Percentiles rank a stretch among this genome's conserved stretches.
These are phyloP conservation scores for Torymus aiolomorphi DNA, from an alignment of 2,888 invertebrate genomes.

Conservation along the genomic window DNA sequence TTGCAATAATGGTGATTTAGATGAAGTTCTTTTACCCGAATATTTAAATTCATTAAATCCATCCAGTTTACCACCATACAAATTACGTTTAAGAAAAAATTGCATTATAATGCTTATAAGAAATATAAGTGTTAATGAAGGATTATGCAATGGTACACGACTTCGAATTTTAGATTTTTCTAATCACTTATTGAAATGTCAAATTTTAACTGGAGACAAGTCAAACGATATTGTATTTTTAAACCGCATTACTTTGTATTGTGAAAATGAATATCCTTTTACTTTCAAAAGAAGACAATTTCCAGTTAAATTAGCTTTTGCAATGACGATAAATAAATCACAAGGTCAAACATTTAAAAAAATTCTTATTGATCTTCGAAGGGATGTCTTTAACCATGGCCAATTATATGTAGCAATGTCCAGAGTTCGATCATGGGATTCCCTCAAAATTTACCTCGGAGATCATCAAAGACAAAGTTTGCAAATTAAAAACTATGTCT, in stretches of 20 bases:
- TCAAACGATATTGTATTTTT: constrained; percentile 48
- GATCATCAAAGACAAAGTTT: constrained; percentile 29
- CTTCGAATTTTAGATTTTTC: constrained; percentile 20
- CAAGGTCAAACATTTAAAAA: constrained; percentile 57
- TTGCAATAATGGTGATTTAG: constrained; percentile 42
- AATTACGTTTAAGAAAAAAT: no score
- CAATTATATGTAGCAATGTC: no score
- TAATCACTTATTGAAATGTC: constrained; percentile 53
- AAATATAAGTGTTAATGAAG: no score
- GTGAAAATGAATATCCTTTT: constrained; percentile 53
- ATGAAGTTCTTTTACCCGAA: constrained; percentile 52
- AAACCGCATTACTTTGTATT: constrained; percentile 56
- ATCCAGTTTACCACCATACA: no score
- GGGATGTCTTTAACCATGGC: constrained; percentile 58
- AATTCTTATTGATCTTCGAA: constrained; percentile 54
- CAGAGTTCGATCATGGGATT: constrained; percentile 55
- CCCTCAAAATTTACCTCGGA: constrained; percentile 48
- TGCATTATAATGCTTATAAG: no score
- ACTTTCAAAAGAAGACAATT: no score
- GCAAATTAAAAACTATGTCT: constrained; percentile 44
- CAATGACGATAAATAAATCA: constrained; percentile 59
- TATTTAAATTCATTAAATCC: no score
- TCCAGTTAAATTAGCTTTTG: no score
- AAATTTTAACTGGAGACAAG: no score
- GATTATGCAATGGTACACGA: no score